Conservation (phyloP, 2,113 vertebrate genomes). For the Merops nubicus region DNA sequence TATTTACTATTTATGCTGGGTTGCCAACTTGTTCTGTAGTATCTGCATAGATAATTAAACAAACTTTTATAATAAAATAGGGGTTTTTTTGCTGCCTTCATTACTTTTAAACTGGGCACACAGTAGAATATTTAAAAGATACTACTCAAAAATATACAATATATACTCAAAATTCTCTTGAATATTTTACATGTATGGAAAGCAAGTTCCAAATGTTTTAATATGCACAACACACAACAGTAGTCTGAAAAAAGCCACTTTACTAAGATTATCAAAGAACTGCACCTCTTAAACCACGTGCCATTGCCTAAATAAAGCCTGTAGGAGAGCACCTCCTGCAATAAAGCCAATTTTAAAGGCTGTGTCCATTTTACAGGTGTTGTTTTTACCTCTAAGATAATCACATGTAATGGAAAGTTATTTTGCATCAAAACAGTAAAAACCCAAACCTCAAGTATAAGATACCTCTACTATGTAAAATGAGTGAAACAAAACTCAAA, state of each 20-base stretch:
- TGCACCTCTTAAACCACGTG: neutral
- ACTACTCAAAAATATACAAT: neutral
- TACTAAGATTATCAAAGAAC: neutral
- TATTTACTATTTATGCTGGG: slow-evolving; percentile 13
- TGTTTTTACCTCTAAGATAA: neutral
- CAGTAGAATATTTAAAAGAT: slow-evolving; percentile 6
- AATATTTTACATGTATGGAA: neutral
- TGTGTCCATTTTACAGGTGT: neutral
- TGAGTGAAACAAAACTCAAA: neutral
- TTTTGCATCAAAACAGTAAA: neutral
- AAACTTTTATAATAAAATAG: neutral
- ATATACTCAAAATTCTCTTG: slow-evolving; percentile 1
- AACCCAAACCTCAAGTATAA: neutral
- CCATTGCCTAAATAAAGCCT: neutral
- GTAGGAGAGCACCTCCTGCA: neutral
- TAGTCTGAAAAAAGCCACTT: neutral
- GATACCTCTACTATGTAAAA: neutral
- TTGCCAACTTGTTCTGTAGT: slow-evolving; percentile 25
- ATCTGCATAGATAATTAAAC: slow-evolving; percentile 57
- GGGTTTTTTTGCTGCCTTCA: neutral
- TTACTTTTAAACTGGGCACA: slow-evolving; percentile 27
- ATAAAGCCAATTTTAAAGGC: neutral
- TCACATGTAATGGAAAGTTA: neutral
- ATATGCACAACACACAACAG: neutral
- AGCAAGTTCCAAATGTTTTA: slow-evolving; percentile 30